phyloP scores from a whole-genome alignment of 2,888 invertebrate species.

The Melinaea marsaeus region DNA sequence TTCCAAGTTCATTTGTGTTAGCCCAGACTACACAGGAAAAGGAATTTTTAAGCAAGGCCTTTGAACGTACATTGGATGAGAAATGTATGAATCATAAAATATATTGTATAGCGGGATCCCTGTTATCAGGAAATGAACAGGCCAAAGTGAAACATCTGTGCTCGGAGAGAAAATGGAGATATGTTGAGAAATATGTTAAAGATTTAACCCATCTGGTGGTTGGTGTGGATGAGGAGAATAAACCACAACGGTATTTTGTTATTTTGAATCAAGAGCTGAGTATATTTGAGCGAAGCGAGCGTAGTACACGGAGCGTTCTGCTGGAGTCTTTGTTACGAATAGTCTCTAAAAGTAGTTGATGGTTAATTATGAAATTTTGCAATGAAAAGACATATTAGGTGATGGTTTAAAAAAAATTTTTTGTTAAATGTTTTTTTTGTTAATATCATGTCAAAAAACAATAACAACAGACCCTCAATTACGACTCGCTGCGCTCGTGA shows the following conservation, averaged over 20 bases:
- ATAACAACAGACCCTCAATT: too few relatives aligned
- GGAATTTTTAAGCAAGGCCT: constrained; percentile 62
- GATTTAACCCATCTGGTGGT: constrained; percentile 69
- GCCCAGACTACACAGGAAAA: constrained; percentile 63
- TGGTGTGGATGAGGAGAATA: constrained; percentile 62
- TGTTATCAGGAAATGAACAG: constrained; percentile 47
- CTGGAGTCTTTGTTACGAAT: too few relatives aligned
- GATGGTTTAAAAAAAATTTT: too few relatives aligned
- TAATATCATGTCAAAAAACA: too few relatives aligned
- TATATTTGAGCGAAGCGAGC: too few relatives aligned
- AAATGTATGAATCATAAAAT: constrained; percentile 28
- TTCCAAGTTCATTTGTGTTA: constrained; percentile 41
- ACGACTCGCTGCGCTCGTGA: too few relatives aligned
- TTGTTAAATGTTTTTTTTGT: too few relatives aligned
- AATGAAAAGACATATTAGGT: too few relatives aligned
- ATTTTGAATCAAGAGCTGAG: too few relatives aligned
- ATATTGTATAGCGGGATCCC: constrained; percentile 58
- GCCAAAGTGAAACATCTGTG: constrained; percentile 52
- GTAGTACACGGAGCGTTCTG: too few relatives aligned
- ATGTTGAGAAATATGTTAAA: constrained; percentile 52
- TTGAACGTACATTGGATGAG: constrained; percentile 47
- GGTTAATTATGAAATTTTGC: too few relatives aligned
- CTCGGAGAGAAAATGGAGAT: constrained; percentile 48
- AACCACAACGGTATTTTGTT: constrained; percentile 56
- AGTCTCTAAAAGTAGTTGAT: too few relatives aligned